Conservation (phyloP, 2,888 invertebrate genomes). For the Dynastes grantii region DNA sequence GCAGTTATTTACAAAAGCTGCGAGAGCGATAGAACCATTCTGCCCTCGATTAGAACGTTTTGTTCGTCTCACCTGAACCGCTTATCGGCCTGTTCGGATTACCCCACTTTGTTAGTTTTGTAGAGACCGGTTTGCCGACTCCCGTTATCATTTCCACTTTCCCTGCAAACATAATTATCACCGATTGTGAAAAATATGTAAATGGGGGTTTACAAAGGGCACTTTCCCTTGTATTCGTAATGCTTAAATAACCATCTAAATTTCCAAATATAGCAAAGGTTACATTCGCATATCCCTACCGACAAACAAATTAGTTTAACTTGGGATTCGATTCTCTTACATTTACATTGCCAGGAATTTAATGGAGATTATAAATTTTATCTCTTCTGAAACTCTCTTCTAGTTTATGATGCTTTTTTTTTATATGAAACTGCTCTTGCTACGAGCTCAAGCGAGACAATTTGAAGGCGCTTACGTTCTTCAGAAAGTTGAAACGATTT, state of each 20-base stretch:
- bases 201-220: slow-evolving; percentile 22
- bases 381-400: not conserved
- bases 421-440: not conserved
- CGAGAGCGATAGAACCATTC: not conserved
- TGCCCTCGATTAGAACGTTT: slow-evolving; percentile 21
- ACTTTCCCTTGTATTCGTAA: not conserved
- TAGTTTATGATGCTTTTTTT: slow-evolving; percentile 8
- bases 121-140: slow-evolving; percentile 76
- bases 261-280: not conserved
- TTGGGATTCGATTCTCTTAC: not conserved
- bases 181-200: slow-evolving; percentile 33
- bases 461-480: slow-evolving; percentile 15
- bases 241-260: not conserved
- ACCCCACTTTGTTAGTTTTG: slow-evolving; percentile 76
- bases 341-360: not conserved
- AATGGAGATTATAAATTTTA: slow-evolving; percentile 16
- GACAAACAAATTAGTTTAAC: slow-evolving; percentile 4
- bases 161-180: slow-evolving; percentile 68
- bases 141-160: slow-evolving; percentile 86
- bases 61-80: slow-evolving; percentile 71
- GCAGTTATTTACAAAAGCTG: slow-evolving; percentile 30
- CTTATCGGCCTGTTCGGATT: slow-evolving; percentile 79
- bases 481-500: slow-evolving; percentile 16
- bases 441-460: slow-evolving; percentile 2
- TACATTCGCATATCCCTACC: not conserved